Conservation (phyloP, 2,888 invertebrate genomes). For the Matsumyia berberina region DNA sequence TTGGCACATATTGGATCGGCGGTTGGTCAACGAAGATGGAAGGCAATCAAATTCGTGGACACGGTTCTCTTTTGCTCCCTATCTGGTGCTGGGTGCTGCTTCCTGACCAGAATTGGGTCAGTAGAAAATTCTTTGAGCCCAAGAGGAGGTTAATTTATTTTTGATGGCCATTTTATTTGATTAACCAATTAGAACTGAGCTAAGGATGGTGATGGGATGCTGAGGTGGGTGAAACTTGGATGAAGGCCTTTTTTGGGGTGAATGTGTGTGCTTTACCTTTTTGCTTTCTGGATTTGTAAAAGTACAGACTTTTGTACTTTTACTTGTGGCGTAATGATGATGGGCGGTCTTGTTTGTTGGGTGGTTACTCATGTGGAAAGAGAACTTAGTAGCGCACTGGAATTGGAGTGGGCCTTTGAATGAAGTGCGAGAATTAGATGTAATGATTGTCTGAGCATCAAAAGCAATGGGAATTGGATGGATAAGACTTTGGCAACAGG, state of each 20-base stretch:
- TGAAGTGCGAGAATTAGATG: constrained; percentile 29
- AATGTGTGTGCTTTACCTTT: constrained; percentile 14
- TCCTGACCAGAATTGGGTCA: constrained; percentile 57
- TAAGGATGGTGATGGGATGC: constrained; percentile 22
- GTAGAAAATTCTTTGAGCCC: constrained; percentile 61
- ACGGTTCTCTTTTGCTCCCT: neutral
- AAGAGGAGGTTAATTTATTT: constrained; percentile 55
- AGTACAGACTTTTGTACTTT: constrained; percentile 41
- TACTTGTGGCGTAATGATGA: constrained; percentile 49
- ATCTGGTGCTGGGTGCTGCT: neutral
- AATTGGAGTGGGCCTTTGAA: constrained; percentile 3
- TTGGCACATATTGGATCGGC: constrained; percentile 60
- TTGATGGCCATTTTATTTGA: constrained; percentile 65
- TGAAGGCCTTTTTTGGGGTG: too few species aligned
- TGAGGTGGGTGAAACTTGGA: constrained; percentile 10
- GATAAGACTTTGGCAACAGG: neutral
- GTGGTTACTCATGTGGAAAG: constrained; percentile 8
- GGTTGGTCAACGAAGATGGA: constrained; percentile 19
- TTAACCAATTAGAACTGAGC: constrained; percentile 59
- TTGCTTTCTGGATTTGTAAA: constrained; percentile 5
- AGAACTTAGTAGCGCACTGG: neutral
- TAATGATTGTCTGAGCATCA: neutral
- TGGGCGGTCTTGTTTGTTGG: constrained; percentile 12
- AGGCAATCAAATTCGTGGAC: constrained; percentile 32
- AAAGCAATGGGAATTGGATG: neutral